Evolutionary conservation across 2,888 invertebrate species (phyloP), one percentile per base, ranked within the genome.

Genomic region (Apantesis nais): DNA sequence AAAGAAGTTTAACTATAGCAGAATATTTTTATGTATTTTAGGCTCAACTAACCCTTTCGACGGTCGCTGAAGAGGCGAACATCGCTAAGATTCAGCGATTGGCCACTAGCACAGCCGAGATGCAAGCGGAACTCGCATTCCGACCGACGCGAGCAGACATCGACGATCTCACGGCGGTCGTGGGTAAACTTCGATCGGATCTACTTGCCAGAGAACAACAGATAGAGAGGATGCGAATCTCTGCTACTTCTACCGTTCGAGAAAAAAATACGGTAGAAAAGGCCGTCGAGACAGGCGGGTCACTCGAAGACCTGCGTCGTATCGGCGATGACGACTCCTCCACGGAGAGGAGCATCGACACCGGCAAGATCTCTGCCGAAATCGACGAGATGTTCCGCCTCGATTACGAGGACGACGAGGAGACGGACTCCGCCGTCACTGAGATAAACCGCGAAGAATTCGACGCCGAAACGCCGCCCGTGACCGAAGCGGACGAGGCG

Each of bases 11-110:
- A 2, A 63, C 2, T 39, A 34, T 19, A 44, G 64, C 2, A 31
- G 25, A 25, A n/a, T 60, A 22, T 25, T 58, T 62, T 62, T 58
- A 8, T 44, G 3, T 58, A 44, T 85, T 80, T 1, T 82, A 95
- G 94, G 92, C 92, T 9, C 93, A 94, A 78, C 85, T 95, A 16
- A 83, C 88, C 2, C 90, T 92, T 31, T 89, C 93, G 84, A 92
- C 94, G 69, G 96, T 93, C 63, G 89, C 96, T 63, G 96, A 96
- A 83, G 95, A 96, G 80, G 95, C 96, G 74, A 95, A 95, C 83
- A 90, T 95, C 74, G 95, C 95, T 39, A 96, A 96, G 83, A 96
- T 96, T 74, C 96, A 96, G 87, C 95, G 96, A 79, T 88, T 96
- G 63, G 87, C 94, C 69, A 83, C 92, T 25, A 90, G 80, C 81